Percentiles rank a stretch among this genome's conserved stretches.
These are phyloP conservation scores for Rhamphomyia laevipes DNA, from an alignment of 2,888 invertebrate species.

Conservation along the genomic window DNA sequence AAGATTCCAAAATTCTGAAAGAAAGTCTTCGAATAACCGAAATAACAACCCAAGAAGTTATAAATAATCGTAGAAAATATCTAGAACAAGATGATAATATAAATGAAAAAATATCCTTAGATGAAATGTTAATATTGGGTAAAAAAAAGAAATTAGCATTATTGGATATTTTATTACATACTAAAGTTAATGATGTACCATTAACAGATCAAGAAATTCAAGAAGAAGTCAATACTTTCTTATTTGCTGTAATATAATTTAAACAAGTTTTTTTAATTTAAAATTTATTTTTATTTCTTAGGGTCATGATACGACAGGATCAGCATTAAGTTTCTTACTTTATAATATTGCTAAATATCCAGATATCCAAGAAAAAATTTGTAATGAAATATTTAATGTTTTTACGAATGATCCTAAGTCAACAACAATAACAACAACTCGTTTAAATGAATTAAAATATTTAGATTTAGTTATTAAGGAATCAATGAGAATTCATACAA, in stretches of 20 bases:
- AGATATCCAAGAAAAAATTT: conserved; percentile 32
- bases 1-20: background rate
- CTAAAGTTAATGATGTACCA: conserved; percentile 41
- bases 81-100: background rate
- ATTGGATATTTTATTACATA: conserved; percentile 46
- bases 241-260: conserved; percentile 43
- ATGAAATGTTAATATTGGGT: conserved; percentile 28
- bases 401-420: conserved; percentile 11
- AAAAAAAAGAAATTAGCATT: conserved; percentile 47
- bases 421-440: background rate
- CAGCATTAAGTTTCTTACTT: conserved; percentile 33
- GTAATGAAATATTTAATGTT: conserved; percentile 30
- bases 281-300: background rate
- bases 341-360: conserved; percentile 33
- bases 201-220: conserved; percentile 44
- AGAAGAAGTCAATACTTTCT: conserved; percentile 54
- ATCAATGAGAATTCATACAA: conserved; percentile 11
- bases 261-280: background rate
- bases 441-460: conserved; percentile 8
- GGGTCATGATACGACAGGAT: conserved; percentile 37
- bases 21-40: conserved; percentile 3
- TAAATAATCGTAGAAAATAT: conserved; percentile 5
- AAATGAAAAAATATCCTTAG: background rate
- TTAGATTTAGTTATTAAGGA: conserved; percentile 12
- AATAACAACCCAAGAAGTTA: conserved; percentile 7